A percentile compares a stretch with the other conserved stretches of the same genome.
These are phyloP conservation scores for Orestias chungarensis DNA, from an alignment of 2,797 vertebrate species.

Conservation along the genomic window DNA sequence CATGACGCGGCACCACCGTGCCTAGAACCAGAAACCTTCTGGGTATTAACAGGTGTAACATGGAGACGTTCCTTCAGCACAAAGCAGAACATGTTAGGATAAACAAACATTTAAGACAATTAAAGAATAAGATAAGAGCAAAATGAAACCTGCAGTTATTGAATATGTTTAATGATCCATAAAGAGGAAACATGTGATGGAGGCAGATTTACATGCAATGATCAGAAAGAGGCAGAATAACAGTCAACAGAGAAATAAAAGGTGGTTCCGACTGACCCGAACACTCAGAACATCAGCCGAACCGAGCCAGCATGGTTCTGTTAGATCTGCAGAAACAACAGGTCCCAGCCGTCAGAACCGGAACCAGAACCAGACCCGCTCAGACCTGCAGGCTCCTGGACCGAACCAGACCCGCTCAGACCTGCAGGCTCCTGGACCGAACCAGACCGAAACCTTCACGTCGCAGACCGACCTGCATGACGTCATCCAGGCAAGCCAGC, in stretches of 20 bases:
- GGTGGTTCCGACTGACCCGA: background rate
- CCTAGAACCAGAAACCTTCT: too few species aligned
- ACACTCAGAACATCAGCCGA: background rate
- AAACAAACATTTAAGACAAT: background rate
- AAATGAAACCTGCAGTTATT: background rate
- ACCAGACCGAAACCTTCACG: constrained; percentile 35
- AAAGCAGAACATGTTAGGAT: too few species aligned
- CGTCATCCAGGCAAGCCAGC: constrained; percentile 53
- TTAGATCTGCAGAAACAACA: constrained; percentile 2
- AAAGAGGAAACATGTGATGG: too few species aligned
- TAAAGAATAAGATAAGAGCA: rapidly evolving
- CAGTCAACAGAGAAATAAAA: background rate
- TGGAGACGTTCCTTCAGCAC: too few species aligned
- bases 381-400: background rate
- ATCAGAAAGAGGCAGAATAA: background rate
- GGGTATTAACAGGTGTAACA: too few species aligned
- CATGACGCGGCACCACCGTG: too few species aligned
- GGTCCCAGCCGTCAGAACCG: constrained; percentile 5
- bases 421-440: background rate
- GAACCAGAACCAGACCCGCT: background rate
- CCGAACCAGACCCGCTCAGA: constrained; percentile 1
- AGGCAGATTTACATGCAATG: background rate
- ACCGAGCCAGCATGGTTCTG: background rate
- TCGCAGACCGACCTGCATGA: constrained; percentile 55
- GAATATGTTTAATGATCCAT: background rate